Evolutionary conservation across 2,113 vertebrate species (phyloP).

Genomic region (Spermophilus dauricus): DNA sequence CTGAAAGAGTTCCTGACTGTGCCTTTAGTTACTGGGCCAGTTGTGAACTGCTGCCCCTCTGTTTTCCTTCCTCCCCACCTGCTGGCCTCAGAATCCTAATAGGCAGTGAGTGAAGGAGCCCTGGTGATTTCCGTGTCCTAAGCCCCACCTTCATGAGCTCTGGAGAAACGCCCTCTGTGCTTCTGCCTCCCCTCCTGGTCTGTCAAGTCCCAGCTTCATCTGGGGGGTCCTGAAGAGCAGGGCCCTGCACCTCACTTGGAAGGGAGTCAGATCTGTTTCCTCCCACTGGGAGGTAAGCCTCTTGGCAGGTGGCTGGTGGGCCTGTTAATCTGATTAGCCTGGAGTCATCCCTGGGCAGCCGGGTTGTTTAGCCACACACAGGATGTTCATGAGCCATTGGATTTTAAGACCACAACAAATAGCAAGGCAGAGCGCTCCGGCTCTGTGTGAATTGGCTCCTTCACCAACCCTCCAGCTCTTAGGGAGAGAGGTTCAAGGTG

Average conservation of each 20-base stretch:
- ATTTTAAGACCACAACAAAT: neutral
- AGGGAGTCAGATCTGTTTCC: neutral
- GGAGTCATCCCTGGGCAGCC: neutral
- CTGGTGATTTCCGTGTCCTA: neutral
- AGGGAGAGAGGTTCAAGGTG: conserved; percentile 70
- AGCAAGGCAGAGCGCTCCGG: neutral
- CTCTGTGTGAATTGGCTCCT: conserved; percentile 28
- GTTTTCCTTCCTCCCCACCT: neutral
- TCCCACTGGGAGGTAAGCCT: neutral
- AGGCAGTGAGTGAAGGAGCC: neutral
- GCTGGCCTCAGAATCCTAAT: neutral
- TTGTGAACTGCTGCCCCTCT: neutral
- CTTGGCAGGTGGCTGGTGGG: neutral
- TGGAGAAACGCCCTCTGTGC: no score
- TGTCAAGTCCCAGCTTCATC: neutral
- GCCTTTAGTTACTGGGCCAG: neutral
- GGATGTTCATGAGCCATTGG: neutral
- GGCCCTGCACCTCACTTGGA: neutral
- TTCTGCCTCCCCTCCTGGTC: neutral
- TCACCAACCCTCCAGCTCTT: conserved; percentile 8
- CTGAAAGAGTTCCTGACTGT: neutral
- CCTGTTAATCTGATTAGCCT: neutral
- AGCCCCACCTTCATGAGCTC: neutral
- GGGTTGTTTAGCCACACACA: neutral
- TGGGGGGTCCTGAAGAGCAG: neutral